Evolutionary conservation across 2,797 vertebrate genomes (phyloP).

Genomic region (Prionace glauca): DNA sequence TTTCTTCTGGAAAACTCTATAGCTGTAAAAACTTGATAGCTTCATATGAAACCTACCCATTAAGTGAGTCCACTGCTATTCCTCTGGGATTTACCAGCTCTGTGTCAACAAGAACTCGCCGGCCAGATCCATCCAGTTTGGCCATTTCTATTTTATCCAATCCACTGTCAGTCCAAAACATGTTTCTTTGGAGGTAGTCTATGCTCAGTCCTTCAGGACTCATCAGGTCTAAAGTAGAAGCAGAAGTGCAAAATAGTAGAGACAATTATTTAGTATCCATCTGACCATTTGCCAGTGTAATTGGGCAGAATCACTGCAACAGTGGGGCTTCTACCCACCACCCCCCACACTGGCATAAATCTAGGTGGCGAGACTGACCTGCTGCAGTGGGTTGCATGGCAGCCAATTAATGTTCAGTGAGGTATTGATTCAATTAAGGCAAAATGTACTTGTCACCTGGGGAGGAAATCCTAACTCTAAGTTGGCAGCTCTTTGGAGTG

Average conservation of each 20-base stretch:
- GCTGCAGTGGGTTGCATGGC: neutral
- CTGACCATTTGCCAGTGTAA: neutral
- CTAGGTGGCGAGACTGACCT: too few relatives aligned
- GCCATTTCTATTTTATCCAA: slow-evolving; percentile 79
- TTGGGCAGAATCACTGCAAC: neutral
- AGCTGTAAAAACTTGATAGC: neutral
- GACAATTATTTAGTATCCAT: neutral
- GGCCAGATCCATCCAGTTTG: slow-evolving; percentile 74
- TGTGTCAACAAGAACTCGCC: slow-evolving; percentile 70
- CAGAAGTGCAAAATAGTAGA: slow-evolving; percentile 4
- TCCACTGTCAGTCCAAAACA: slow-evolving; percentile 94
- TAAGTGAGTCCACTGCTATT: slow-evolving; percentile 78
- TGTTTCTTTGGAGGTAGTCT: slow-evolving; percentile 66
- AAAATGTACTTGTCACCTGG: too few relatives aligned
- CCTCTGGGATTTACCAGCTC: slow-evolving; percentile 90
- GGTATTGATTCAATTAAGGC: neutral
- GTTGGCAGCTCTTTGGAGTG: too few relatives aligned
- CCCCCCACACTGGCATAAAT: too few relatives aligned
- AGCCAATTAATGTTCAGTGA: neutral
- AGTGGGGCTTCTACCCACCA: neutral
- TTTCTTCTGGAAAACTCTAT: neutral
- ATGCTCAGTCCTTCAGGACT: slow-evolving; percentile 88
- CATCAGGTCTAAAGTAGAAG: slow-evolving; percentile 65
- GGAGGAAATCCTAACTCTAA: too few relatives aligned
- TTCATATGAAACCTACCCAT: slow-evolving; percentile 62